A percentile compares a stretch with the other conserved stretches of the same genome.
These are phyloP conservation scores for Psilopsiagon aymara DNA, from an alignment of 2,113 vertebrate genomes.

Conservation along the genomic window DNA sequence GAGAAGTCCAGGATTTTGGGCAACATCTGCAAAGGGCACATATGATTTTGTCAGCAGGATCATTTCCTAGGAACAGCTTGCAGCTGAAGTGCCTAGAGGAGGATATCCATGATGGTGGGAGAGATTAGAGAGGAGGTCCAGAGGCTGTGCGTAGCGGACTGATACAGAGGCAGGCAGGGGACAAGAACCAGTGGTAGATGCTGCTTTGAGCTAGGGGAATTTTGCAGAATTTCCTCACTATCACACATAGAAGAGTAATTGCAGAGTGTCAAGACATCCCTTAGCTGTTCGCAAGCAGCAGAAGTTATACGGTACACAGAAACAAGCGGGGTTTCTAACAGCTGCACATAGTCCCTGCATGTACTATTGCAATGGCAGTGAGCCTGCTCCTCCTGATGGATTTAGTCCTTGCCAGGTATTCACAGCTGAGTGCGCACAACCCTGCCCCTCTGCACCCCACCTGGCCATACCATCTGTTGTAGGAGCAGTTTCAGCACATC, in stretches of 20 bases:
- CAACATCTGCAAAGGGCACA: neutral
- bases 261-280: neutral
- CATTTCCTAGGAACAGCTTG: neutral
- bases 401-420: neutral
- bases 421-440: neutral
- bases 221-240: neutral
- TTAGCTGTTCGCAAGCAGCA: neutral
- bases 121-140: neutral
- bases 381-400: neutral
- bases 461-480: neutral
- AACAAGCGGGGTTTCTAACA: neutral
- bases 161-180: neutral
- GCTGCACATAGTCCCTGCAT: neutral
- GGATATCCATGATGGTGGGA: neutral
- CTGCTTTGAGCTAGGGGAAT: neutral
- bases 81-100: neutral
- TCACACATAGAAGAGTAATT: neutral
- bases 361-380: fast-evolving
- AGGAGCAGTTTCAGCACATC: neutral
- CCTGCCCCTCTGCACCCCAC: neutral
- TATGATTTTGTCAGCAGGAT: neutral
- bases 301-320: neutral
- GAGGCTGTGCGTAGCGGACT: neutral
- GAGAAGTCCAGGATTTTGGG: neutral
- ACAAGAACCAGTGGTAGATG: neutral